Percentiles rank a stretch among this genome's conserved stretches.
Conservation (phyloP, 2,797 vertebrate genomes). For the Mareca penelope region DNA sequence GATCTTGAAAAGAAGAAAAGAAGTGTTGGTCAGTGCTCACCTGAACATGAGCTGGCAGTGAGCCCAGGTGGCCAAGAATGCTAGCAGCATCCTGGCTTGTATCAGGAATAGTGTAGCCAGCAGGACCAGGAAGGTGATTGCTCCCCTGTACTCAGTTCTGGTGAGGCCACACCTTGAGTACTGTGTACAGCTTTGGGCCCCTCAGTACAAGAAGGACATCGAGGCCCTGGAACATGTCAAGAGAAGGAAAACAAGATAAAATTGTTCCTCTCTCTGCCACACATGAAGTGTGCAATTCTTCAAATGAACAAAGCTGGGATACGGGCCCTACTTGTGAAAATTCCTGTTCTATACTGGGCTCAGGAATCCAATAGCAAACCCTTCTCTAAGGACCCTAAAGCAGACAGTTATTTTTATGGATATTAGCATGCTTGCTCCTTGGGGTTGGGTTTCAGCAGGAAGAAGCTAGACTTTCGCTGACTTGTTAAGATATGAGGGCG, state of each 20-base stretch:
- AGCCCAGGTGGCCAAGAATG: too few relatives aligned
- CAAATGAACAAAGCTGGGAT: neutral
- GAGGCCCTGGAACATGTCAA: too few relatives aligned
- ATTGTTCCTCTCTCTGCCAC: neutral
- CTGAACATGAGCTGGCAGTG: too few relatives aligned
- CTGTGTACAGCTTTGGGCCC: too few relatives aligned
- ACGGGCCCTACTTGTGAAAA: neutral
- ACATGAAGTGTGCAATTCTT: neutral
- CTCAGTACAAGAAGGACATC: too few relatives aligned
- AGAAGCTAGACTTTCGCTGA: slow-evolving; percentile 78
- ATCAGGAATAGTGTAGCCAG: too few relatives aligned
- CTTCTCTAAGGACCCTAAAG: slow-evolving; percentile 26
- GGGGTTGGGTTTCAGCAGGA: slow-evolving; percentile 70
- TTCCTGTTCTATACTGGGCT: neutral
- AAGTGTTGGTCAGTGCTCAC: too few relatives aligned
- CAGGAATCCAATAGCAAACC: neutral
- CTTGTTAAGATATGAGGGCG: slow-evolving; percentile 68
- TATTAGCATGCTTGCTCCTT: slow-evolving; percentile 45
- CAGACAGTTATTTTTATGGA: slow-evolving; percentile 73
- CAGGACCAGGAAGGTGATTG: too few relatives aligned
- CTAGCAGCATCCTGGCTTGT: too few relatives aligned
- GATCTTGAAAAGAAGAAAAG: too few relatives aligned
- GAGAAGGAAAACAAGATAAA: neutral
- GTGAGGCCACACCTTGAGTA: too few relatives aligned
- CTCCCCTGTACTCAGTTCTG: too few relatives aligned